Percentiles rank a stretch among this genome's conserved stretches.
phyloP scores from a whole-genome alignment of 2,888 invertebrate genomes.

The Nomada ruficornis region DNA sequence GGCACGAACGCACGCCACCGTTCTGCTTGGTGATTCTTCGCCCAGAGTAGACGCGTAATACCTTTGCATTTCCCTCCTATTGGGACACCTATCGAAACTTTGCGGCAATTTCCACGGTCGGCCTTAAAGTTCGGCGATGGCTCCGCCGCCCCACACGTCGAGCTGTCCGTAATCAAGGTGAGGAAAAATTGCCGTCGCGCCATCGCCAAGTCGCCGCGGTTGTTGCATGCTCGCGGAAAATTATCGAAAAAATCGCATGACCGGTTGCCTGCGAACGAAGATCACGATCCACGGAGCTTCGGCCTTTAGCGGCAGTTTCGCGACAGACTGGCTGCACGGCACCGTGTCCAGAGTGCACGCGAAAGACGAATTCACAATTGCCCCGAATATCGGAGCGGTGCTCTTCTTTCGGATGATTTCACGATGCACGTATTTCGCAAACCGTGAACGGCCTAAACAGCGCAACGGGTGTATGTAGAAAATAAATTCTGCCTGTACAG shows the following conservation, averaged over 20 bases:
- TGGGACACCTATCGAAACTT: constrained; percentile 35
- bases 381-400: no score
- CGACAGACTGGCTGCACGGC: not conserved
- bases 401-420: no score
- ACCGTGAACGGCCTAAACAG: constrained; percentile 17
- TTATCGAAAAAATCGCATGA: constrained; percentile 64
- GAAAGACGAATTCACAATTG: constrained; percentile 6
- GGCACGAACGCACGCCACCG: constrained; percentile 42
- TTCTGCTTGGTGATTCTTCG: constrained; percentile 28
- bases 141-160: not conserved
- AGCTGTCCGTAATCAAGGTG: not conserved
- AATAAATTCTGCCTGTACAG: not conserved
- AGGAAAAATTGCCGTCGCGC: constrained; percentile 32
- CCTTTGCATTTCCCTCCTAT: constrained; percentile 5
- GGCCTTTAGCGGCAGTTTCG: constrained; percentile 33
- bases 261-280: constrained; percentile 42
- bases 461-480: not conserved
- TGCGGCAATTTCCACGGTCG: constrained; percentile 25
- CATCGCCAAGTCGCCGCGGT: constrained; percentile 22
- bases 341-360: not conserved
- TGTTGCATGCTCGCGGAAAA: constrained; percentile 54
- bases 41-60: not conserved
- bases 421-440: not conserved
- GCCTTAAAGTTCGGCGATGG: constrained; percentile 19
- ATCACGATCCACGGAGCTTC: constrained; percentile 23